Conservation (phyloP, 1,140 invertebrate genomes). For the Pomacea maculata region DNA sequence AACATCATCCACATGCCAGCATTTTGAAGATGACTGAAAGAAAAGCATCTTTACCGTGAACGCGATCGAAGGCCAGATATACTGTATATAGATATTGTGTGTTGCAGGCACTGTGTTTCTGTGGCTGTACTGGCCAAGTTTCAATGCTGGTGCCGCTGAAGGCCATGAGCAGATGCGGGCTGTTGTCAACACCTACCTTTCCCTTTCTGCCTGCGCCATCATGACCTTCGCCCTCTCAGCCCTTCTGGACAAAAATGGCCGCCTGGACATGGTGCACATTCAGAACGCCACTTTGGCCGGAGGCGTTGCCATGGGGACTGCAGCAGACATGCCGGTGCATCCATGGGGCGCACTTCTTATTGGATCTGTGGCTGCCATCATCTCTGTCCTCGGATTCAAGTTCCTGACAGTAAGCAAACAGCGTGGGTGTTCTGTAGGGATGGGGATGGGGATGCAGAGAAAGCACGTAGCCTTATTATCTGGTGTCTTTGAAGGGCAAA, state of each 20-base stretch:
- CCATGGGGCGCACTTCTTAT: constrained; percentile 86
- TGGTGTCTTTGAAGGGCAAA: too few relatives aligned
- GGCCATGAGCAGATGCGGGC: constrained; percentile 66
- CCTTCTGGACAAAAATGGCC: constrained; percentile 78
- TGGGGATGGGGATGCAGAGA: too few relatives aligned
- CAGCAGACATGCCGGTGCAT: constrained; percentile 80
- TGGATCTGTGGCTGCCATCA: constrained; percentile 79
- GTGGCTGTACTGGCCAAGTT: constrained; percentile 96
- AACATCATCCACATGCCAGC: not conserved
- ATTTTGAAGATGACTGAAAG: not conserved
- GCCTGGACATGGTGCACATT: constrained; percentile 69
- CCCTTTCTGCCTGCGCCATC: constrained; percentile 83
- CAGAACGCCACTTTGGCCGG: constrained; percentile 69
- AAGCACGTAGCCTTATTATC: too few relatives aligned
- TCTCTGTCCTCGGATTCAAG: constrained; percentile 87
- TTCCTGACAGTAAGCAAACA: constrained; percentile 76
- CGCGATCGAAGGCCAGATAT: not conserved
- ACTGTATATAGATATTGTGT: not conserved
- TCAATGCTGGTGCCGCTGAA: constrained; percentile 80
- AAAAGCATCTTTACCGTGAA: not conserved
- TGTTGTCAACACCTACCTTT: constrained; percentile 91
- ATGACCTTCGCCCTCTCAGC: constrained; percentile 85
- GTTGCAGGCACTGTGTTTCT: constrained; percentile 85
- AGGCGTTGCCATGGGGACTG: constrained; percentile 72
- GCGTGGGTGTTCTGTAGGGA: too few relatives aligned